Conservation (phyloP, 2,888 invertebrate species). For the Argyresthia goedartella region DNA sequence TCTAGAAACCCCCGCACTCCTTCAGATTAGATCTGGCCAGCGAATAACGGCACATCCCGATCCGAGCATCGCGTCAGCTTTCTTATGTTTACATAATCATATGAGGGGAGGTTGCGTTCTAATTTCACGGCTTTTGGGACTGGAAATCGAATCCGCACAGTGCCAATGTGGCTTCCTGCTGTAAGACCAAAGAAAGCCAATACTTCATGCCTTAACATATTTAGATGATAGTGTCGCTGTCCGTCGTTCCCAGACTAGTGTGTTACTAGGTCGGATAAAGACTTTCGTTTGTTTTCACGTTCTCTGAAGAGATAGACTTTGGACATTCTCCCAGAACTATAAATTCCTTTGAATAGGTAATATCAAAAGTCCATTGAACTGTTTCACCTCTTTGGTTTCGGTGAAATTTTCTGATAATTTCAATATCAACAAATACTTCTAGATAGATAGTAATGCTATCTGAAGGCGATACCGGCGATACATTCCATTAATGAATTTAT, state of each 20-base stretch:
- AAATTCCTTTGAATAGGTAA: too few relatives aligned
- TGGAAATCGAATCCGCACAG: background rate
- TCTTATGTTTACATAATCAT: conserved; percentile 1
- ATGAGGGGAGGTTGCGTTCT: background rate
- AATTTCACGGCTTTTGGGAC: background rate
- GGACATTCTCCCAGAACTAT: too few relatives aligned
- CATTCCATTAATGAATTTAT: background rate
- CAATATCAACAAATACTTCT: too few relatives aligned
- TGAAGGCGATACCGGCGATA: background rate
- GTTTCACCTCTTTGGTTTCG: too few relatives aligned
- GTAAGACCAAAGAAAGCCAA: background rate
- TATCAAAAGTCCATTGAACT: too few relatives aligned
- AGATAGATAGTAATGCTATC: background rate
- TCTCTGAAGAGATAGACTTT: too few relatives aligned
- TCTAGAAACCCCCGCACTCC: background rate
- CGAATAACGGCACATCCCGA: too few relatives aligned
- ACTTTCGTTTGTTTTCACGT: too few relatives aligned
- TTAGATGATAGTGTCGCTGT: background rate
- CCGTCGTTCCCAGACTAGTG: too few relatives aligned
- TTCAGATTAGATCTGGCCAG: too few relatives aligned
- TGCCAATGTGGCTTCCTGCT: background rate
- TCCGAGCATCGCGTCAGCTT: background rate
- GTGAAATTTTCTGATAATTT: too few relatives aligned
- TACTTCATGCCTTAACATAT: background rate
- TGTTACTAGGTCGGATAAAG: too few relatives aligned